These are phyloP conservation scores for Lacanobia oleracea DNA, from an alignment of 2,888 invertebrate species.

Conservation along the genomic window DNA sequence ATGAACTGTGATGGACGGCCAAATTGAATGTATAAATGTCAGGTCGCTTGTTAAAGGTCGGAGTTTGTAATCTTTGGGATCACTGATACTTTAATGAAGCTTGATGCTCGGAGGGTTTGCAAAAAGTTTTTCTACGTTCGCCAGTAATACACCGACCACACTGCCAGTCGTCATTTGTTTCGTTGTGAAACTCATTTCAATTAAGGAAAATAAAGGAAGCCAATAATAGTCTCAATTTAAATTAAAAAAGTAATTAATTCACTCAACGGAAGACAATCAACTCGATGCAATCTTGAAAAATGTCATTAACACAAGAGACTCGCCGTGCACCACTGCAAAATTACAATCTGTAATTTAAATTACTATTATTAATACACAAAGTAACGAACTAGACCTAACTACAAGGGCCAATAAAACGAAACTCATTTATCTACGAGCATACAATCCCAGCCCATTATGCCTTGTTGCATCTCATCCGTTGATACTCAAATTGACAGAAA, in stretches of 20 bases:
- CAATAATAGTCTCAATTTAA: neutral
- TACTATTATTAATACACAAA: neutral
- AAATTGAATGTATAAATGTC: conserved; percentile 75
- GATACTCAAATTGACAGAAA: conserved; percentile 84
- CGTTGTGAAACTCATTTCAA: conserved; percentile 6
- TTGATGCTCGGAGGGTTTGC: conserved; percentile 61
- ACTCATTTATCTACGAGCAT: conserved; percentile 60
- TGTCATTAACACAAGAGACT: neutral
- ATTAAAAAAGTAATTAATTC: conserved; percentile 25
- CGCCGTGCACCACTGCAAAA: no score
- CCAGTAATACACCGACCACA: conserved; percentile 8
- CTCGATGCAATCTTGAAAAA: neutral
- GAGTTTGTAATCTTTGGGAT: conserved; percentile 64
- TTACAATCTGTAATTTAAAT: neutral
- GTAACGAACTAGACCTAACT: conserved; percentile 23
- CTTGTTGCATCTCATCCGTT: conserved; percentile 69
- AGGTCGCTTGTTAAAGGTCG: conserved; percentile 69
- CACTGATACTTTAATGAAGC: conserved; percentile 65
- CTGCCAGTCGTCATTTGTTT: conserved; percentile 10
- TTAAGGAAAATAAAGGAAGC: neutral
- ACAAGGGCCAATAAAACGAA: conserved; percentile 46
- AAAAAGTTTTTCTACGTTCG: conserved; percentile 47
- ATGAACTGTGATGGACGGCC: conserved; percentile 70
- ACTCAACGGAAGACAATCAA: conserved; percentile 5
- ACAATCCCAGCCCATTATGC: conserved; percentile 67